Evolutionary conservation across 1,140 invertebrate species (phyloP).

Genomic region (Sinonovacula constricta): DNA sequence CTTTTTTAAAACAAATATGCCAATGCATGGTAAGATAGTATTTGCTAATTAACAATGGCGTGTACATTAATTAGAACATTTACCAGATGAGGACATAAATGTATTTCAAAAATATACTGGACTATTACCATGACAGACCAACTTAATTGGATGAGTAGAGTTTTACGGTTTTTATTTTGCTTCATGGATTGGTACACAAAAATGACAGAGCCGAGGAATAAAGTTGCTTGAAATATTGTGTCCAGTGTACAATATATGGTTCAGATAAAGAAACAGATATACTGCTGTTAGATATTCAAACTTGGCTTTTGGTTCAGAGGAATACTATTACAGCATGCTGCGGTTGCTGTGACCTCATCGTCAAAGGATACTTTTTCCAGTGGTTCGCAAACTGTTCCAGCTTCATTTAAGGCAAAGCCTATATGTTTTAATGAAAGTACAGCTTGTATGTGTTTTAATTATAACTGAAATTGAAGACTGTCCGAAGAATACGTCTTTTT

Average conservation of each 20-base stretch:
- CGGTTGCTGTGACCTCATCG: conserved; percentile 47
- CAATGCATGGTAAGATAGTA: too few species aligned
- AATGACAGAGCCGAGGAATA: conserved; percentile 31
- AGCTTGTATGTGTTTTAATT: conserved; percentile 18
- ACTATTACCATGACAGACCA: conserved; percentile 43
- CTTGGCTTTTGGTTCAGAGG: conserved; percentile 47
- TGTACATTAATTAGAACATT: conserved; percentile 9
- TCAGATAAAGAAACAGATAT: conserved; percentile 18
- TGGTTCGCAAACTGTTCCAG: not conserved
- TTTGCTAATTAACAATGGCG: too few species aligned
- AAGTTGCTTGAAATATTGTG: conserved; percentile 13
- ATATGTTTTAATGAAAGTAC: conserved; percentile 28
- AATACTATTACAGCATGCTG: conserved; percentile 57
- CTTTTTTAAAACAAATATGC: too few species aligned
- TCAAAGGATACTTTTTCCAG: conserved; percentile 20
- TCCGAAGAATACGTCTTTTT: conserved; percentile 34
- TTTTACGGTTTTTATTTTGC: conserved; percentile 36
- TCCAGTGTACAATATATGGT: conserved; percentile 15
- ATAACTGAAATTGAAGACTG: conserved; percentile 45
- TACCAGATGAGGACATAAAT: conserved; percentile 37
- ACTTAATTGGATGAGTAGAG: conserved; percentile 6
- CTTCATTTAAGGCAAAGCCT: conserved; percentile 44
- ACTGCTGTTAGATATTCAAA: conserved; percentile 43
- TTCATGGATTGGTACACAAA: conserved; percentile 42
- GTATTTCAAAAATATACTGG: conserved; percentile 46